These are phyloP conservation scores for Actinemys pallida DNA, from an alignment of 2,113 vertebrate species.

Conservation along the genomic window DNA sequence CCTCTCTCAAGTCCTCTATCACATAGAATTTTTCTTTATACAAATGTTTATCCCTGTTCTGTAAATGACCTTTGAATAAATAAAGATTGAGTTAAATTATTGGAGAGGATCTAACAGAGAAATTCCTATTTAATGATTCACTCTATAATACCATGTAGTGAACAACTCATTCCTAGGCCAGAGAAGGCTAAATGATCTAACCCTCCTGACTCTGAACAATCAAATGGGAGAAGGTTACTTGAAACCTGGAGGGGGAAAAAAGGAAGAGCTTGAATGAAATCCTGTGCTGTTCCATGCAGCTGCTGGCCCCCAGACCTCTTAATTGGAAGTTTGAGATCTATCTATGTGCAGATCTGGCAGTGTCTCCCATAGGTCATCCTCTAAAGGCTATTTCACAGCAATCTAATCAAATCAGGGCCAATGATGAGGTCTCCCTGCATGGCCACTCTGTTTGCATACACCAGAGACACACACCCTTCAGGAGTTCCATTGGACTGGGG, in stretches of 20 bases:
- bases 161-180: not conserved
- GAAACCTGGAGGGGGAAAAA: not conserved
- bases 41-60: not conserved
- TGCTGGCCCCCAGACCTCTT: not conserved
- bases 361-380: not conserved
- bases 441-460: not conserved
- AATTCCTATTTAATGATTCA: not conserved
- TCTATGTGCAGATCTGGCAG: not conserved
- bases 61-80: not conserved
- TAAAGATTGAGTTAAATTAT: not conserved
- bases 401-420: not conserved
- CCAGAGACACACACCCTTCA: not conserved
- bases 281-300: not conserved
- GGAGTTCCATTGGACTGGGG: not conserved
- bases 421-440: not conserved
- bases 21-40: not conserved
- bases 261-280: not conserved
- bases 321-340: not conserved
- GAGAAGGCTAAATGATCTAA: not conserved
- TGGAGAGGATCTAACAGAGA: not conserved
- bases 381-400: not conserved
- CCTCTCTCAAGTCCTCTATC: not conserved
- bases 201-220: not conserved
- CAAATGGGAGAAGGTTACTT: not conserved
- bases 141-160: not conserved